These are phyloP conservation scores for Zygothrica quintamaculata DNA, from an alignment of 2,888 invertebrate species.

Conservation along the genomic window DNA sequence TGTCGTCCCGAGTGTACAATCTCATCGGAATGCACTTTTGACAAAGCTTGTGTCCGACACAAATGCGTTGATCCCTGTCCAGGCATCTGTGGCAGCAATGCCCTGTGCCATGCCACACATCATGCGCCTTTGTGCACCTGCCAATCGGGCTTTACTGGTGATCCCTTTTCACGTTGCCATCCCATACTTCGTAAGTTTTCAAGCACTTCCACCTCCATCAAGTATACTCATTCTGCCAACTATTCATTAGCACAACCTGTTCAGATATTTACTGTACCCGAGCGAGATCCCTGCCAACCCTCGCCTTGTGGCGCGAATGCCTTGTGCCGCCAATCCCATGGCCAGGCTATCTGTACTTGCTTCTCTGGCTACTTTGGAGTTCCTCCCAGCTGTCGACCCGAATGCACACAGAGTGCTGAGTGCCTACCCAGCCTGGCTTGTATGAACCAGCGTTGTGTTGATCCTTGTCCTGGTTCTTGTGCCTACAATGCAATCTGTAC, in stretches of 20 bases:
- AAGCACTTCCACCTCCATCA: conserved; percentile 59
- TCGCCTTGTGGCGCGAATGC: conserved; percentile 90
- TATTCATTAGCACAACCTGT: conserved; percentile 72
- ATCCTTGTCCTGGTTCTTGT: conserved; percentile 93
- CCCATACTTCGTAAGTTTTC: conserved; percentile 85
- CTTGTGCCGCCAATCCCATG: conserved; percentile 87
- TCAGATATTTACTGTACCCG: conserved; percentile 65
- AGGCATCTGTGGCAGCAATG: conserved; percentile 88
- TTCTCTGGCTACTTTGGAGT: conserved; percentile 88
- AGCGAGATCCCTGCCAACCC: conserved; percentile 87
- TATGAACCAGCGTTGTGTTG: conserved; percentile 90
- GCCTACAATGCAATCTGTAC: conserved; percentile 87
- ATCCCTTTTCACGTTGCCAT: conserved; percentile 88
- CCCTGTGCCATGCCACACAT: conserved; percentile 89
- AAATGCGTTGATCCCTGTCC: conserved; percentile 90
- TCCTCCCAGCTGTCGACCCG: conserved; percentile 90
- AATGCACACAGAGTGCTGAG: conserved; percentile 90
- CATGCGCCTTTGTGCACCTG: conserved; percentile 90
- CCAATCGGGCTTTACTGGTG: conserved; percentile 88
- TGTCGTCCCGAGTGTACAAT: conserved; percentile 89
- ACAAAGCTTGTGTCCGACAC: conserved; percentile 88
- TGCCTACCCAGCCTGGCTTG: conserved; percentile 91
- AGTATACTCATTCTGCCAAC: conserved; percentile 13
- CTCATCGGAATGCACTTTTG: conserved; percentile 88
- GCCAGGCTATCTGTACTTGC: conserved; percentile 88